A percentile compares a stretch with the other conserved stretches of the same genome.
phyloP scores from a whole-genome alignment of 2,888 invertebrate genomes.

The Brachypterus glaber region DNA sequence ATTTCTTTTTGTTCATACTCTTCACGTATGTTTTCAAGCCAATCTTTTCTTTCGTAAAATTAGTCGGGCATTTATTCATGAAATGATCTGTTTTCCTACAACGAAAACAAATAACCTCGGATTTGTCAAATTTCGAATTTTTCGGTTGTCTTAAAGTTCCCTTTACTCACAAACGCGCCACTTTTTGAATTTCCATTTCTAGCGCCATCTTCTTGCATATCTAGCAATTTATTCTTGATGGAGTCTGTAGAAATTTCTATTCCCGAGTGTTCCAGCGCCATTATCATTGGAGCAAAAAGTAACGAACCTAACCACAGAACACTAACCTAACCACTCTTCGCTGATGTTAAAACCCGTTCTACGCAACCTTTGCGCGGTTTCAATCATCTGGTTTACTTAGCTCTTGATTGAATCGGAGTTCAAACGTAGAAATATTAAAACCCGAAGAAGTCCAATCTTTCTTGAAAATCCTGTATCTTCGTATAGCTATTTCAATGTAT shows the following conservation, averaged over 20 bases:
- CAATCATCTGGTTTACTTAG: slow-evolving; percentile 19
- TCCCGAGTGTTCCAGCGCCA: slow-evolving; percentile 23
- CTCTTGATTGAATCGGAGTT: slow-evolving; percentile 17
- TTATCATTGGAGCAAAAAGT: slow-evolving; percentile 20
- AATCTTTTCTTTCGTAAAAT: slow-evolving; percentile 12
- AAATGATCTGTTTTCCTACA: slow-evolving; percentile 10
- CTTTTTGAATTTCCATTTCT: background rate
- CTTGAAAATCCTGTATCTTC: slow-evolving; percentile 22
- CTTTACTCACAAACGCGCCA: slow-evolving; percentile 9
- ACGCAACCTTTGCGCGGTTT: slow-evolving; percentile 16
- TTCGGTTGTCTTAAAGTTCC: slow-evolving; percentile 9
- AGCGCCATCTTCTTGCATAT: slow-evolving; percentile 5
- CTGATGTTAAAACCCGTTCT: slow-evolving; percentile 13
- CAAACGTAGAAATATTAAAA: slow-evolving; percentile 14
- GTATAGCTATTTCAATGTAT: slow-evolving; percentile 20
- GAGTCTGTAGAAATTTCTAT: slow-evolving; percentile 21
- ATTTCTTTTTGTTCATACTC: slow-evolving; percentile 13
- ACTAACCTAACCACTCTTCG: slow-evolving; percentile 5
- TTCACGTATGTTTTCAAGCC: slow-evolving; percentile 15
- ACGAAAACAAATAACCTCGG: slow-evolving; percentile 10
- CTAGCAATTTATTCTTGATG: slow-evolving; percentile 18
- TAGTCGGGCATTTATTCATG: slow-evolving; percentile 5
- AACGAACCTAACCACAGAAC: slow-evolving; percentile 19
- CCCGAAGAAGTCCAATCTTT: slow-evolving; percentile 20
- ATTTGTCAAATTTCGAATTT: slow-evolving; percentile 7